Evolutionary conservation across 2,888 invertebrate genomes (phyloP), one percentile per base, ranked within the genome.

Genomic region (Halictus ligatus): DNA sequence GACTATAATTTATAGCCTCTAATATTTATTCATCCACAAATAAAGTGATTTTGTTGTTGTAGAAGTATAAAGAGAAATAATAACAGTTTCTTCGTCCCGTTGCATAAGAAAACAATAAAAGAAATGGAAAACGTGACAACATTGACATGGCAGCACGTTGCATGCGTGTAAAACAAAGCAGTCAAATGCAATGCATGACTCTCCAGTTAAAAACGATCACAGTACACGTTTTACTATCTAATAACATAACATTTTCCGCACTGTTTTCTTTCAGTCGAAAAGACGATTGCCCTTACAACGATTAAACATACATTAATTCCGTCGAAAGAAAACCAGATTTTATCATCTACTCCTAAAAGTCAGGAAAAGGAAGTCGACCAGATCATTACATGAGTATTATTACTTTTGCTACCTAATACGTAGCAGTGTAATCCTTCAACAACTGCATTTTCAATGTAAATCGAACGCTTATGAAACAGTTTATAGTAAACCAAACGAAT

Each of bases 351-450:
- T 46, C 15, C 4, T 69, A 83, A 29, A 25, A 81, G 58, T 48
- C 40, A 71, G 15, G 2, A 8, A 21, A 64, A 81, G 25, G 46
- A 78, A 78, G 18, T 29, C 10, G 18, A 85, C 12, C 80, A 84
- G 85, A 84, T 85, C 80, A 69, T 84, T 80, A 58, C 13, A 25
- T 48, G 85, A 84, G 85, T 85, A 84, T 85, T 75, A 64, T 67
- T 72, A 69, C 29, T 54, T 84, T 58, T 29, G 25, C 40, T 35
- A 79, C 54, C 4, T 48, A 69, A 76, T 73, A 80, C n/a, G 58
- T 54, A 80, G 58, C 7, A 84, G 84, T 25, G 21, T 18, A 67
- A 46, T 58, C 43, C 54, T 69, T 73, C 35, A 73, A 84, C 85
- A 72, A 69, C 75, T 58, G 15, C 72, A 67, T 78, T 46, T 50